These are phyloP conservation scores for Psammodynastes pulverulentus DNA, from an alignment of 2,113 vertebrate genomes.

Conservation along the genomic window DNA sequence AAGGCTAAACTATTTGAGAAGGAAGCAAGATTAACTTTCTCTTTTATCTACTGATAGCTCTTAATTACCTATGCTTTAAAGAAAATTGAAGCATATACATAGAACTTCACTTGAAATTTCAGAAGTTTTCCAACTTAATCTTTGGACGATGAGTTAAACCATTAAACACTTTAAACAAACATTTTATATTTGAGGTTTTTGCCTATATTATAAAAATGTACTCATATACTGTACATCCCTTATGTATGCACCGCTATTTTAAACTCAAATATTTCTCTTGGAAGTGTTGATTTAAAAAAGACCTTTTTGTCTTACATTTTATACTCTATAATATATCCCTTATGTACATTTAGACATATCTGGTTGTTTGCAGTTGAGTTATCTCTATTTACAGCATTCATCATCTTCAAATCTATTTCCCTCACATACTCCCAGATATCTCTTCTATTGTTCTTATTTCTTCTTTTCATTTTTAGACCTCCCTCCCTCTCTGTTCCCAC, in stretches of 20 bases:
- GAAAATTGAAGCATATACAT: neutral
- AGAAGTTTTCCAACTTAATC: neutral
- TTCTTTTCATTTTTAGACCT: no score
- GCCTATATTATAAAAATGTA: neutral
- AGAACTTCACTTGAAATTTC: neutral
- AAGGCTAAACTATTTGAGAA: slow-evolving; percentile 25
- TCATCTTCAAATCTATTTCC: no score
- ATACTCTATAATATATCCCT: no score
- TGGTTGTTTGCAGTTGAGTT: no score
- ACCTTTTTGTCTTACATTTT: no score
- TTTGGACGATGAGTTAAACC: neutral
- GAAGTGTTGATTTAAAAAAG: neutral
- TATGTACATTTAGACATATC: no score
- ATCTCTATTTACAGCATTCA: no score
- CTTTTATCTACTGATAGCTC: slow-evolving; percentile 60
- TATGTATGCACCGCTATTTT: neutral
- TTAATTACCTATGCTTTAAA: slow-evolving; percentile 42
- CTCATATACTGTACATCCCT: neutral
- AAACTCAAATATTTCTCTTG: neutral
- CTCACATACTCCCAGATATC: no score
- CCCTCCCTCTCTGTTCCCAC: no score
- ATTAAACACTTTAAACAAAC: neutral
- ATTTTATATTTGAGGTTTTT: neutral
- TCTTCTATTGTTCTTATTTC: no score
- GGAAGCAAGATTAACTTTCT: slow-evolving; percentile 56